Conservation (phyloP, 2,888 invertebrate species). For the Harpalus rubripes region DNA sequence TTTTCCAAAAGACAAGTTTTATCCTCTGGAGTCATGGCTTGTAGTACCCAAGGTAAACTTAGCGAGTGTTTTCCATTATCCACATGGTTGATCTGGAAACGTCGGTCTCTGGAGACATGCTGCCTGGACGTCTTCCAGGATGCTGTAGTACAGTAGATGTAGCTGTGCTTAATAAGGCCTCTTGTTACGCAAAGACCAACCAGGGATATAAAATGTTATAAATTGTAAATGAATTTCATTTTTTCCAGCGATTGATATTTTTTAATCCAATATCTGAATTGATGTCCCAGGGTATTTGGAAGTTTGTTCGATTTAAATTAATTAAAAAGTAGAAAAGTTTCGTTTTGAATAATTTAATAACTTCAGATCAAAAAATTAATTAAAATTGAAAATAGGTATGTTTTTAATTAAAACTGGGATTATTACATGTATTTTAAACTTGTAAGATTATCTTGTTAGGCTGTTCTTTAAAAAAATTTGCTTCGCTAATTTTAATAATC, state of each 20-base stretch:
- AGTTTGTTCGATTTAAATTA: conserved; percentile 41
- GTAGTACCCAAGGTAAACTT: conserved; percentile 25
- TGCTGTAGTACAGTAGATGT: neutral
- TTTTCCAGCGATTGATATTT: conserved; percentile 36
- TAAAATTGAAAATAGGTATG: conserved; percentile 32
- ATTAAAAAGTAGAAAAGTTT: conserved; percentile 55
- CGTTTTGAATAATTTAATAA: conserved; percentile 44
- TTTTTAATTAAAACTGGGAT: conserved; percentile 43
- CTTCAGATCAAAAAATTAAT: conserved; percentile 45
- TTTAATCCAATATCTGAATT: conserved; percentile 38
- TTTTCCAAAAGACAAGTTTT: conserved; percentile 46
- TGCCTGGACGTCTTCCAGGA: conserved; percentile 24
- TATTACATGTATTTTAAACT: conserved; percentile 17
- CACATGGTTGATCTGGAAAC: conserved; percentile 56
- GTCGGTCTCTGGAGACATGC: conserved; percentile 13
- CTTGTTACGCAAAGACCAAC: neutral
- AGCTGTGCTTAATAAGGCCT: conserved; percentile 8
- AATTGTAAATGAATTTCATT: conserved; percentile 47
- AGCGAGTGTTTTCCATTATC: conserved; percentile 58
- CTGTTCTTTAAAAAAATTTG: neutral
- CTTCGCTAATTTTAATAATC: neutral
- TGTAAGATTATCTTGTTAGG: neutral
- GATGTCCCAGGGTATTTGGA: conserved; percentile 52
- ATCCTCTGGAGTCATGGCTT: conserved; percentile 11
- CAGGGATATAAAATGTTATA: conserved; percentile 12